Evolutionary conservation across 2,888 invertebrate species (phyloP).

Genomic region (Rambutsinella grinnellia): DNA sequence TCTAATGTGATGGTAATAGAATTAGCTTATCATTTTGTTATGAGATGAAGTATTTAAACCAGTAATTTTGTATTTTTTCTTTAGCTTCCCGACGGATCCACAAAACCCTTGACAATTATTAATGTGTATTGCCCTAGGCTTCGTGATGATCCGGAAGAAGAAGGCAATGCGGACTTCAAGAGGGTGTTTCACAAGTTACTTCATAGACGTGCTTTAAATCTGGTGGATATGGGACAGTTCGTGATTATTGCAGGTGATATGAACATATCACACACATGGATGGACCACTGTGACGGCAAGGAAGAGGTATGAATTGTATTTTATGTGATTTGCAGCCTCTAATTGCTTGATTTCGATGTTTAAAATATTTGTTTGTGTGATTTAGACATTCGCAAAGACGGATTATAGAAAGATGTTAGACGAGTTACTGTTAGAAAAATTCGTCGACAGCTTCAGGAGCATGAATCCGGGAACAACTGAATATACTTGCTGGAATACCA

Average conservation of each 20-base stretch:
- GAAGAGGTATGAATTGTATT: slow-evolving; percentile 20
- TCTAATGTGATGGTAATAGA: slow-evolving; percentile 48
- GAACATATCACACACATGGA: slow-evolving; percentile 52
- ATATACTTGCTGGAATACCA: slow-evolving; percentile 61
- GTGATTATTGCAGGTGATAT: slow-evolving; percentile 59
- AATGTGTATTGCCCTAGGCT: slow-evolving; percentile 62
- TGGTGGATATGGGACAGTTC: slow-evolving; percentile 52
- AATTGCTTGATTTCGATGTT: neutral
- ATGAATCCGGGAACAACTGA: too few species aligned
- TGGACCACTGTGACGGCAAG: slow-evolving; percentile 48
- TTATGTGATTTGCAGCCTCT: neutral
- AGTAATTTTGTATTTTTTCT: neutral
- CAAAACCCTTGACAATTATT: slow-evolving; percentile 43
- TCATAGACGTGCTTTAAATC: slow-evolving; percentile 30
- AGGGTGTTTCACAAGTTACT: slow-evolving; percentile 46
- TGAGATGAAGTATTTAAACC: neutral
- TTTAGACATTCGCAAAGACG: slow-evolving; percentile 30
- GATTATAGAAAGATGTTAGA: slow-evolving; percentile 45
- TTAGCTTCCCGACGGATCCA: slow-evolving; percentile 46
- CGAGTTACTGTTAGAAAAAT: slow-evolving; percentile 31
- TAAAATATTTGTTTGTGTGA: slow-evolving; percentile 3
- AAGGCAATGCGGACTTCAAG: slow-evolving; percentile 54
- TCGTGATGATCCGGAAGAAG: slow-evolving; percentile 47
- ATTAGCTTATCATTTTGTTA: neutral
- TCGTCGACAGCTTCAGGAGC: slow-evolving; percentile 54